Conservation (phyloP, 1,140 invertebrate species). For the Apis florea region DNA sequence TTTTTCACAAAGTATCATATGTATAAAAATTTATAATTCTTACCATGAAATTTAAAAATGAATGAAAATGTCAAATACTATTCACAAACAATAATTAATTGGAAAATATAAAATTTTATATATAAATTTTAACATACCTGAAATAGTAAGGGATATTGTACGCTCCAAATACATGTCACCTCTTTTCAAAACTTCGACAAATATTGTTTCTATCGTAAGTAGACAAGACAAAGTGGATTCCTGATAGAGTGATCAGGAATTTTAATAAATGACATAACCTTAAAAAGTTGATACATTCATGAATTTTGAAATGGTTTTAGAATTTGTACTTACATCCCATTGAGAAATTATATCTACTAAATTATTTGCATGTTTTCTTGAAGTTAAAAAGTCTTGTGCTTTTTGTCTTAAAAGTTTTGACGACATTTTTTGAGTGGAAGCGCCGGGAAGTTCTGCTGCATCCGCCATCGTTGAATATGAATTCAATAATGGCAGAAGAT, state of each 20-base stretch:
- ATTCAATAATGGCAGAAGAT: slow-evolving; percentile 37
- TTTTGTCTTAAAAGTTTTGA: slow-evolving; percentile 82
- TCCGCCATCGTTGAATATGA: slow-evolving; percentile 52
- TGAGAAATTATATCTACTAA: slow-evolving; percentile 83
- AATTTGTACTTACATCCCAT: slow-evolving; percentile 81
- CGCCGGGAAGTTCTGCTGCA: slow-evolving; percentile 56
- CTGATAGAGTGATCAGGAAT: slow-evolving; percentile 70
- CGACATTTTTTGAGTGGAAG: slow-evolving; percentile 72
- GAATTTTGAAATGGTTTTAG: slow-evolving; percentile 11
- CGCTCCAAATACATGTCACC: slow-evolving; percentile 82
- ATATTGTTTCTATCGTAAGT: slow-evolving; percentile 85
- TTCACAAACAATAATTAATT: neutral
- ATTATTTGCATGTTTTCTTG: slow-evolving; percentile 83
- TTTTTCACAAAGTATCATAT: slow-evolving; percentile 33
- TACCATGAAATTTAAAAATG: neutral
- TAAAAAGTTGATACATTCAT: slow-evolving; percentile 29
- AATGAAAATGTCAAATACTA: neutral
- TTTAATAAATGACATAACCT: slow-evolving; percentile 60
- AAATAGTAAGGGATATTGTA: slow-evolving; percentile 70
- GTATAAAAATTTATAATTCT: slow-evolving; percentile 2
- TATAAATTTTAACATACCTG: slow-evolving; percentile 61
- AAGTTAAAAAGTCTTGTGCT: slow-evolving; percentile 85
- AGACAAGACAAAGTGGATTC: slow-evolving; percentile 80
- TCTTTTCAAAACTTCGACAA: slow-evolving; percentile 84
- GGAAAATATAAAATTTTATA: neutral